Conservation (phyloP, 2,113 vertebrate species). For the Hystrix cristata region DNA sequence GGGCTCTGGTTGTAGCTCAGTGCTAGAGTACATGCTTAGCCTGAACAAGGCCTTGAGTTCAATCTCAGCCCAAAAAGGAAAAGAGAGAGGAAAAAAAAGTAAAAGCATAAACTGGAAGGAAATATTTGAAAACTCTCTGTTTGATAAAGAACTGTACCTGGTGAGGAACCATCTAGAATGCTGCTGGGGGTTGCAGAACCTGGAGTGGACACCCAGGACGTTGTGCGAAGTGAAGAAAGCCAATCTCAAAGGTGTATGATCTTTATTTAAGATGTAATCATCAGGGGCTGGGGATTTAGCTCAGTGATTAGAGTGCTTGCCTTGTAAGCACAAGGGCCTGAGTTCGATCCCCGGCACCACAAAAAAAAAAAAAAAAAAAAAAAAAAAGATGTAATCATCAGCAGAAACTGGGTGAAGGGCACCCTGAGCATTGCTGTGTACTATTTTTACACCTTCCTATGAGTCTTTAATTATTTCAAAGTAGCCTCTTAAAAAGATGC, state of each 20-base stretch:
- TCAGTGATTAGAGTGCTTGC: too few species aligned
- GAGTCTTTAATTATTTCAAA: conserved; percentile 28
- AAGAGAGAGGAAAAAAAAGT: not conserved
- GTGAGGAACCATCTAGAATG: not conserved
- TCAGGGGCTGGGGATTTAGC: too few species aligned
- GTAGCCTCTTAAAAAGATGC: not conserved
- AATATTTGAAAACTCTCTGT: not conserved
- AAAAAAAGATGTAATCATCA: not conserved
- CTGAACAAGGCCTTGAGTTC: too few species aligned
- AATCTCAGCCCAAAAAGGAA: not conserved
- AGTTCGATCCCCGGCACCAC: too few species aligned
- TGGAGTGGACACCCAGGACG: not conserved
- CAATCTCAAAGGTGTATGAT: not conserved
- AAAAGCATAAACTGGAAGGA: not conserved
- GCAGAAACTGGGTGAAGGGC: not conserved
- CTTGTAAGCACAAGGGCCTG: too few species aligned
- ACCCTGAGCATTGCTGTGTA: not conserved
- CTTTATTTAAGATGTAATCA: not conserved
- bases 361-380: too few species aligned
- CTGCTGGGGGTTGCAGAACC: not conserved
- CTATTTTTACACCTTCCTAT: not conserved
- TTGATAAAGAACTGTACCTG: not conserved
- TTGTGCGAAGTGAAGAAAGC: not conserved
- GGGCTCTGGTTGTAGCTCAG: not conserved
- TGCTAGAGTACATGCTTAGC: not conserved